Base-by-base conservation (phyloP, 1,140 invertebrate genomes). In the Drosophila truncata region DNA sequence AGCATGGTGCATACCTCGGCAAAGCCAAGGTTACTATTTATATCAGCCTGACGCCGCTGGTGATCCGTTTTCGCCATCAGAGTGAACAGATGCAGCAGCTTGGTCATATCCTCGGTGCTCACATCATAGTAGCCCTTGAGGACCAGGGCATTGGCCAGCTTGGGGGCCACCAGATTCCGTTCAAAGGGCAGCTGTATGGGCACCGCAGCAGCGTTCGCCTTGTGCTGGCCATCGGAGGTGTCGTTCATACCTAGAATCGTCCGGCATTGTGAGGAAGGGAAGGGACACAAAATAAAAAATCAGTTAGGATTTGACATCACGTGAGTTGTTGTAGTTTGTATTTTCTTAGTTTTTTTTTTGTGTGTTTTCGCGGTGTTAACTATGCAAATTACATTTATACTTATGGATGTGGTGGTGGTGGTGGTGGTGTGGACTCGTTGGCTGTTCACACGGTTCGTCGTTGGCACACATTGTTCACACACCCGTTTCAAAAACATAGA, bases 61-160 rank as follows among this genome's bases (percentile, higher is more conserved):
- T 77, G 61, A 47, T 90, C 44, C 27, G 49, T 62, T 65, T 90
- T 92, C 9, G 58, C 82, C 94, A 96, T 95, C 61, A 95, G 94
- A 29, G 96, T 95, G 20, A 97, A 96, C 18, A 96, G 95, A 71
- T 96, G 96, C 10, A 97, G 95, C 2, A 97, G 93, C 52, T 95
- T 95, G 87, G 96, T 96, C 47, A 97, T 92, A 85, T 97, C 96
- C 46, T 95, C 95, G 54, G 96, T 95, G 4, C 95, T 95, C 2
- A 97, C 95, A 92, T 97, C 95, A 0, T 95, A 96, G 91, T 96
- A 95, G 39, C 96, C 97, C 93, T 97, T 96, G 9, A 95, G 94
- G 2, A 97, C 93, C 39, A 97, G 92, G 10, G 96, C 96, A 27
- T 94, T 95, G 1, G 97, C 96, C 82, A 97, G 95, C 92, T 97